Evolutionary conservation across 2,113 vertebrate species (phyloP), one percentile per base, ranked within the genome.

Genomic region (Mastomys coucha): DNA sequence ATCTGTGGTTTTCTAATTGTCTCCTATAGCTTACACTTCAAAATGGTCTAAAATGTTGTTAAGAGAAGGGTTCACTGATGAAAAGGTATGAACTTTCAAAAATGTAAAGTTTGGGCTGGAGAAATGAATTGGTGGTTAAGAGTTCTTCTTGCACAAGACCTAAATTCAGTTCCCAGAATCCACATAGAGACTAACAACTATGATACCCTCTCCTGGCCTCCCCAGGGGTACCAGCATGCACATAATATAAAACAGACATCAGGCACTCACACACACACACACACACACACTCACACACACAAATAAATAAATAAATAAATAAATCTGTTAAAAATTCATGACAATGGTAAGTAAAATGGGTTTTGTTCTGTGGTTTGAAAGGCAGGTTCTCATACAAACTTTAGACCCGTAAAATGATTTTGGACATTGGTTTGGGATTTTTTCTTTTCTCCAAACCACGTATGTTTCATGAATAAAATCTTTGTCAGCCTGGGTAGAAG

Each of bases 1-100:
- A 51, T 51, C 60, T 91, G 31, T 91, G 39, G 42, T 70, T 97
- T 95, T 97, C 84, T 92, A 88, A 72, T 53, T 81, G 5, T 12
- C 42, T 49, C 58, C 53, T 72, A 22, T 26, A 60, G 84, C 4
- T 81, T 72, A 88, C 14, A 88, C 70, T 69, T n/a, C 5, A 67
- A 93, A 91, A 58, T 49, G 60, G 56, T 89, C 63, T 36, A 70
- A 91, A 92, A 72, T 80, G 9, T 36, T 88, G 51, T 93, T 86
- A 26, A 75, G 73, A 93, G 19, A 20, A 93, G n/a, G 7, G 8
- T 31, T 77, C 26, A 22, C 45, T 93, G 45, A 63, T 67, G 22
- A 96, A 90, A 93, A 72, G 5, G 84, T 4, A 89, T 14, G 87
- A 87, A 82, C 65, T 58, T 72, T 85, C 39, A 76, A 80, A 73